phyloP scores from a whole-genome alignment of 2,797 vertebrate genomes.

The Neosalanx taihuensis region DNA sequence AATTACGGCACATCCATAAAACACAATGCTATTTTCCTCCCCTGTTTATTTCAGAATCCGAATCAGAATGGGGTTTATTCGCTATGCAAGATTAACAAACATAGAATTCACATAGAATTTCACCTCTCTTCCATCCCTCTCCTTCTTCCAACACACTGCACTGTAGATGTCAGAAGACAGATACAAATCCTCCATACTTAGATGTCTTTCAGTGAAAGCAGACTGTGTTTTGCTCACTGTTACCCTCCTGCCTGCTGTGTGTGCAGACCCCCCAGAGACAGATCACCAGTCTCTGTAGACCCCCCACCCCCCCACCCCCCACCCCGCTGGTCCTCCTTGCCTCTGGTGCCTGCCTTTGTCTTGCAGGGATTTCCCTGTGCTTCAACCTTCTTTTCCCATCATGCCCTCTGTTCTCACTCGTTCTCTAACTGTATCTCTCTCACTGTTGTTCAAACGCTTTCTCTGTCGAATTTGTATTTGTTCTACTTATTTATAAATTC shows the following conservation, averaged over 20 bases:
- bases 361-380: constrained; percentile 12
- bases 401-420: background rate
- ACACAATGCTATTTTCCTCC: no score
- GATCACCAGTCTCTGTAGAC: background rate
- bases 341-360: constrained; percentile 6
- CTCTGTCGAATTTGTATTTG: no score
- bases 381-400: background rate
- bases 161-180: background rate
- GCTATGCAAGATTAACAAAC: no score
- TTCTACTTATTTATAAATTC: background rate
- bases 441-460: background rate
- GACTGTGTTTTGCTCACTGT: background rate
- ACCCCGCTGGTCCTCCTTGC: background rate
- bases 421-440: background rate
- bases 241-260: background rate
- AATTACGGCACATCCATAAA: no score
- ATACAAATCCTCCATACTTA: background rate
- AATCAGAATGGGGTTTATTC: no score
- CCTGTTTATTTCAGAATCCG: background rate
- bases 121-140: background rate
- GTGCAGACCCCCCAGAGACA: background rate
- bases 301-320: no score
- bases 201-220: background rate
- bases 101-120: no score
- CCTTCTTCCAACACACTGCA: background rate